Evolutionary conservation across 2,113 vertebrate species (phyloP), one percentile per base, ranked within the genome.

Genomic region (Ameiurus melas): DNA sequence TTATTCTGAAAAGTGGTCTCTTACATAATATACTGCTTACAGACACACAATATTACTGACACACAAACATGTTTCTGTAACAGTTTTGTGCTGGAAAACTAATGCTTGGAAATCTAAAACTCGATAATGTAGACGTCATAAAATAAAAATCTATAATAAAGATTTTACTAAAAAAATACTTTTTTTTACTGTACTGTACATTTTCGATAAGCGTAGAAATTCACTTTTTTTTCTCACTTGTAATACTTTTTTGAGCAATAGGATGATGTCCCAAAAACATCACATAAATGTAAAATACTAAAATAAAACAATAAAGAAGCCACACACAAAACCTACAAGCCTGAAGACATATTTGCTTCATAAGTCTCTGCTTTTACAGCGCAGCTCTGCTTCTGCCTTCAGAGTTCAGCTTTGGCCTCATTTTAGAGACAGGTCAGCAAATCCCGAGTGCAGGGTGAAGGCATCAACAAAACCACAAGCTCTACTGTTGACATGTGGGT

Each of bases 361-460:
- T 82, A 55, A 84, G 53, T 71, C 36, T 70, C n/a, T 70, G 66
- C 10, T 25, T 83, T 88, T 55, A 81, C 22, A 82, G 55, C 58
- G 4, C 33, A 43, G 30, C 57, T 39, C 17, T 27, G 14, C 84
- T 77, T 73, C 66, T 73, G 10, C 51, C 55, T 83, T 62, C 62
- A 43, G 12, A 77, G 43, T 84, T 47, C 16, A 70, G 43, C 62
- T 94, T 88, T 78, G 90, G 92, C 88, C 88, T 89, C 30, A 86
- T 93, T 92, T 92, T 81, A 82, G 64, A 78, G 90, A 86, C 91
- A 90, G 90, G 87, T 92, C 90, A 92, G 92, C n/a, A 25, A 53
- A 90, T 83, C 89, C 85, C 87, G 53, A 47, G 58, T 78, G 83
- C 43, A 88, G 85, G 70, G 68, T 85, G 73, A 91, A 90, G 85